Conservation (phyloP, 2,888 invertebrate species). For the Maniola hyperantus region DNA sequence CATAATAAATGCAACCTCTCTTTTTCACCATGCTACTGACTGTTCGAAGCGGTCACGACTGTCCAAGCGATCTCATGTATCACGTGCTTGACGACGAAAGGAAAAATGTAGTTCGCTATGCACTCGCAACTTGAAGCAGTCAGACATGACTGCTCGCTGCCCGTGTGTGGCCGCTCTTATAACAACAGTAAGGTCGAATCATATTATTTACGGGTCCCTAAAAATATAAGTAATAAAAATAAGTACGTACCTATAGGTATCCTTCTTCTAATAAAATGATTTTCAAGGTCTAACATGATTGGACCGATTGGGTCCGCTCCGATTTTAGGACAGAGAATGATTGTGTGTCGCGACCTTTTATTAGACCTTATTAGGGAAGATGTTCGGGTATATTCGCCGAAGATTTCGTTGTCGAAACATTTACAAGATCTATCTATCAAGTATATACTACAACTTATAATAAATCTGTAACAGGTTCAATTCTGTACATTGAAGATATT, state of each 20-base stretch:
- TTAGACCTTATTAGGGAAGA: neutral
- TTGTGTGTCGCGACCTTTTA: neutral
- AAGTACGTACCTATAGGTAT: neutral
- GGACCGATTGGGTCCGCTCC: neutral
- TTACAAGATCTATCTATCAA: neutral
- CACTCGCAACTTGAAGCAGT: too few relatives aligned
- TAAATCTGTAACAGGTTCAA: too few relatives aligned
- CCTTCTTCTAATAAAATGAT: neutral
- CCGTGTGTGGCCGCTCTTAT: neutral
- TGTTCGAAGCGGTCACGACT: too few relatives aligned
- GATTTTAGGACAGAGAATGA: conserved; percentile 2
- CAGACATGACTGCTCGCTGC: neutral
- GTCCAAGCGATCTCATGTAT: too few relatives aligned
- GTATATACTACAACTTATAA: too few relatives aligned
- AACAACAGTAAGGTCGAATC: neutral
- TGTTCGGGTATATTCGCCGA: neutral
- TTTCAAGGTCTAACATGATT: conserved; percentile 6
- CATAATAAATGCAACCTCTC: too few relatives aligned
- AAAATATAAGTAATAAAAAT: neutral
- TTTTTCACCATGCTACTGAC: too few relatives aligned
- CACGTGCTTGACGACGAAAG: too few relatives aligned
- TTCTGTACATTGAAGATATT: too few relatives aligned
- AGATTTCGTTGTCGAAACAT: neutral
- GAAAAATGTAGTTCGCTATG: too few relatives aligned
- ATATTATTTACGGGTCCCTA: neutral